Evolutionary conservation across 2,113 vertebrate species (phyloP).

Genomic region (Athene noctua): DNA sequence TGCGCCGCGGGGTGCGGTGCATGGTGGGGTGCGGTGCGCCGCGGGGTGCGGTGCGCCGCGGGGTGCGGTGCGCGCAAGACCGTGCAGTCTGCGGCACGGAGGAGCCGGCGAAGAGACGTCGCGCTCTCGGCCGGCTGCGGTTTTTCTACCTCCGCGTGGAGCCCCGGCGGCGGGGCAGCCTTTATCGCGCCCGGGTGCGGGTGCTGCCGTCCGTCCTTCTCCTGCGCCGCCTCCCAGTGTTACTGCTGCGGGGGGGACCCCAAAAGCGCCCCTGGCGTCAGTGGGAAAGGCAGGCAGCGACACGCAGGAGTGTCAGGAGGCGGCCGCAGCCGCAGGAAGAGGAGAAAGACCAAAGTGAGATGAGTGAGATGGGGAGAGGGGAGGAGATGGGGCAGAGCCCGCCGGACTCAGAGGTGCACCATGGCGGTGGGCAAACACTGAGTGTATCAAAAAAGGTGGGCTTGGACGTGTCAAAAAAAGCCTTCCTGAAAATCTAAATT

Average conservation of each 20-base stretch:
- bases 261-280: background rate
- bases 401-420: background rate
- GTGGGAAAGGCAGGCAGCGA: rapidly evolving
- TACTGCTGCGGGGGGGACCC: too few species aligned
- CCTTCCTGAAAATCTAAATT: background rate
- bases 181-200: rapidly evolving
- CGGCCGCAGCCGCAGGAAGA: too few species aligned
- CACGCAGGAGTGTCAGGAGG: too few species aligned
- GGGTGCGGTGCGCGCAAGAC: background rate
- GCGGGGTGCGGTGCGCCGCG: too few species aligned
- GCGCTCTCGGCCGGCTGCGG: rapidly evolving
- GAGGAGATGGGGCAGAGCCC: rapidly evolving
- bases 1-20: background rate
- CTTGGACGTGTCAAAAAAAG: background rate
- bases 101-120: too few species aligned
- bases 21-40: too few species aligned
- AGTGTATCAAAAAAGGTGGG: background rate
- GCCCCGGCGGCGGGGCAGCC: rapidly evolving
- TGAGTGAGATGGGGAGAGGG: too few species aligned
- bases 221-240: background rate
- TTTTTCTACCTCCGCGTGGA: rapidly evolving
- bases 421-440: too few species aligned
- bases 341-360: too few species aligned
- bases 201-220: too few species aligned
- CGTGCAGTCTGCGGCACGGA: too few species aligned